Percentiles rank a stretch among this genome's conserved stretches.
These are phyloP conservation scores for Tinamus major DNA, from an alignment of 2,797 vertebrate genomes.

Conservation along the genomic window DNA sequence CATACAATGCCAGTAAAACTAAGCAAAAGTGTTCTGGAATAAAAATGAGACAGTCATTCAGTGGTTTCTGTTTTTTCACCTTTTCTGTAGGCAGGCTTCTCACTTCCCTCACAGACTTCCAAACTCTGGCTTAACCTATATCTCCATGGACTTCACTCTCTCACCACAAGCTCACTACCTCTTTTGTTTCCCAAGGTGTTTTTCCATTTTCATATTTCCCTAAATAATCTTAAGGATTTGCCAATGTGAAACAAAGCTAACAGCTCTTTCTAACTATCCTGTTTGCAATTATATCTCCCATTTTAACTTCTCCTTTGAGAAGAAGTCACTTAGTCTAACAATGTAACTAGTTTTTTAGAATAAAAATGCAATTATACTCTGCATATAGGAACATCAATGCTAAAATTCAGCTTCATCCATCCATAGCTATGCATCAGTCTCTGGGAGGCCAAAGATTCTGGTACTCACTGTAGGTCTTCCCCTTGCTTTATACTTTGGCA, in stretches of 20 bases:
- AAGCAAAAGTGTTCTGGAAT: background rate
- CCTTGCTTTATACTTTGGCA: background rate
- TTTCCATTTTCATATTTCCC: background rate
- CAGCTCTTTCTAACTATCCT: slow-evolving; percentile 6
- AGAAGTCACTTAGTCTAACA: slow-evolving; percentile 18
- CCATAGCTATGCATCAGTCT: background rate
- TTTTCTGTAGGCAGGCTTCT: background rate
- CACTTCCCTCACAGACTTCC: background rate
- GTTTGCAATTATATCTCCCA: slow-evolving; percentile 26
- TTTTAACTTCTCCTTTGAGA: slow-evolving; percentile 52
- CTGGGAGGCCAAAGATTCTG: background rate
- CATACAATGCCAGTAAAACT: background rate
- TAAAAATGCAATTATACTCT: slow-evolving; percentile 39
- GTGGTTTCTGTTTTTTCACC: background rate
- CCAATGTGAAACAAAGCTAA: background rate
- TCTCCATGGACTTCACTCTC: rapidly evolving
- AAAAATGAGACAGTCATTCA: background rate
- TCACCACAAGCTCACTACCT: background rate
- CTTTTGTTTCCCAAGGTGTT: background rate
- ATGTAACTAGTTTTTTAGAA: background rate
- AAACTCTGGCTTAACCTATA: background rate
- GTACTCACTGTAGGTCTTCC: background rate
- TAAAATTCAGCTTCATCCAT: slow-evolving; percentile 14
- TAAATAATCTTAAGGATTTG: background rate
- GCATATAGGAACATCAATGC: background rate